These are phyloP conservation scores for Hymenochirus boettgeri DNA, from an alignment of 2,113 vertebrate species.

Conservation along the genomic window DNA sequence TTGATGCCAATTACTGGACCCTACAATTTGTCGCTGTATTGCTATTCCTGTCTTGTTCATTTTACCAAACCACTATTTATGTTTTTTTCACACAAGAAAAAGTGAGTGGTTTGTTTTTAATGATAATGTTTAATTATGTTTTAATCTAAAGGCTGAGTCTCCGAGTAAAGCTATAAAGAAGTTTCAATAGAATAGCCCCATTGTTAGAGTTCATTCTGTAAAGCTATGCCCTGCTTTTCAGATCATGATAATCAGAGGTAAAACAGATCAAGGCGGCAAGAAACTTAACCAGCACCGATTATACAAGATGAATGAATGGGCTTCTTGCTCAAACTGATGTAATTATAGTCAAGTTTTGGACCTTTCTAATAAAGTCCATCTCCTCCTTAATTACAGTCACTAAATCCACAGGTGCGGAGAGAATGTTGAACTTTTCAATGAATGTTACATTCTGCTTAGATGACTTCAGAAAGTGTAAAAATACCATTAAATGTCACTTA, in stretches of 20 bases:
- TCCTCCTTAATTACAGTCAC: conserved; percentile 45
- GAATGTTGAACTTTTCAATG: conserved; percentile 46
- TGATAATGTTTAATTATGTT: too few species aligned
- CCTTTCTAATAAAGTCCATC: conserved; percentile 48
- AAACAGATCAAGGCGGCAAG: conserved; percentile 62
- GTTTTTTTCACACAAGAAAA: too few species aligned
- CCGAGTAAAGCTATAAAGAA: conserved; percentile 59
- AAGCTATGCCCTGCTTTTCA: conserved; percentile 62
- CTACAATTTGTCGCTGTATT: too few species aligned
- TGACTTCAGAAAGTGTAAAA: conserved; percentile 39
- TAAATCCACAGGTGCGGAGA: conserved; percentile 45
- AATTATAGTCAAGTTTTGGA: conserved; percentile 53
- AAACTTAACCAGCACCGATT: conserved; percentile 64
- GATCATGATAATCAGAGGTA: conserved; percentile 64
- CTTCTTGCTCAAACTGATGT: conserved; percentile 56
- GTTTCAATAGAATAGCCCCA: conserved; percentile 54
- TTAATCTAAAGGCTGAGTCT: conserved; percentile 53
- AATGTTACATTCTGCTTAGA: conserved; percentile 38
- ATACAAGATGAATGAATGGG: conserved; percentile 57
- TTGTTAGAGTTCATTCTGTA: conserved; percentile 59
- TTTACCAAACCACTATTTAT: too few species aligned
- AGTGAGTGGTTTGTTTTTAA: too few species aligned
- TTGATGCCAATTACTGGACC: too few species aligned
- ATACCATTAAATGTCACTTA: conserved; percentile 43
- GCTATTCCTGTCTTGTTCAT: too few species aligned